These are phyloP conservation scores for Hippolais icterina DNA, from an alignment of 2,113 vertebrate species.

Conservation along the genomic window DNA sequence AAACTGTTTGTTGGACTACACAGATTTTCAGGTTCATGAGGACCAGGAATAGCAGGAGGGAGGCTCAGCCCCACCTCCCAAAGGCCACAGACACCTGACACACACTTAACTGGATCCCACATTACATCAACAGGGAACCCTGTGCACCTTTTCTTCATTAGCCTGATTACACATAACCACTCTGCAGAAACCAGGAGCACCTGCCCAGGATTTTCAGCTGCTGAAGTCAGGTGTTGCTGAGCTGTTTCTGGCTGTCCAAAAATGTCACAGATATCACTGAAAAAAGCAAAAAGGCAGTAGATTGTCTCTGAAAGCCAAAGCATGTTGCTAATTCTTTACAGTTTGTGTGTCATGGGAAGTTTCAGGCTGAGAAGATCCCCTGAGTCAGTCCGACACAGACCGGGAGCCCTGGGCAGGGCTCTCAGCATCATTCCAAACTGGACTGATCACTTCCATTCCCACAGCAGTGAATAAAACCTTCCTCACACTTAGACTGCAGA, in stretches of 20 bases:
- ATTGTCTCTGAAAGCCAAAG: not conserved
- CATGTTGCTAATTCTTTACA: not conserved
- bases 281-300: not conserved
- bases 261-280: not conserved
- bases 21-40: not conserved
- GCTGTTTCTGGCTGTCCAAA: not conserved
- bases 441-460: not conserved
- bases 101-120: not conserved
- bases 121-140: not conserved
- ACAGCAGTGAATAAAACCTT: not conserved
- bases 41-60: not conserved
- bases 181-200: not conserved
- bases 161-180: not conserved
- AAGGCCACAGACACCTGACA: not conserved
- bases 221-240: not conserved
- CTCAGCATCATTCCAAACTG: not conserved
- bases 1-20: not conserved
- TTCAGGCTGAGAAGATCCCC: not conserved
- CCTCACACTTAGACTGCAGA: not conserved
- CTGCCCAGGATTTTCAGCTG: not conserved
- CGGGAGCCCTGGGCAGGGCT: not conserved
- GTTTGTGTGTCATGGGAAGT: not conserved
- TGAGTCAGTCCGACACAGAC: not conserved
- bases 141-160: not conserved
- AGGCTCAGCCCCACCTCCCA: not conserved